Evolutionary conservation across 2,888 invertebrate species (phyloP).

Genomic region (Stenurella melanura): DNA sequence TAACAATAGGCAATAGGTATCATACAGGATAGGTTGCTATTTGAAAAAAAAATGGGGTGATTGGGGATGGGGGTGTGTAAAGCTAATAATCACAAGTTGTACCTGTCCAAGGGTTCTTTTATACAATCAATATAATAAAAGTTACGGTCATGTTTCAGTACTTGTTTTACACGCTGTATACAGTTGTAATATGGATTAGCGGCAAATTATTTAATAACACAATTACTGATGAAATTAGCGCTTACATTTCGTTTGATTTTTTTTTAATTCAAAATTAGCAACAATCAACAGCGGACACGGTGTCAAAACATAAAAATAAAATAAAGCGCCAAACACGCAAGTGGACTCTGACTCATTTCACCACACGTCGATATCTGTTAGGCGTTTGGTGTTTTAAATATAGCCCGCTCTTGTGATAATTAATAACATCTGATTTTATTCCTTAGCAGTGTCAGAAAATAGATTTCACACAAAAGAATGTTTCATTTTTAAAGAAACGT

Average conservation of each 20-base stretch:
- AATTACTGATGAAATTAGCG: too few relatives aligned
- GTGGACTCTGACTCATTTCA: conserved; percentile 18
- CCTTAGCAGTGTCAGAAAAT: background rate
- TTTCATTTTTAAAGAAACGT: background rate
- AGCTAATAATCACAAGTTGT: too few relatives aligned
- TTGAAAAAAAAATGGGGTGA: too few relatives aligned
- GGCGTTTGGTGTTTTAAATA: conserved; percentile 7
- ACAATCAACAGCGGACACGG: background rate
- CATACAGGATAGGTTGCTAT: too few relatives aligned
- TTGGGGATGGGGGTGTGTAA: too few relatives aligned
- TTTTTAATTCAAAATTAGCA: background rate
- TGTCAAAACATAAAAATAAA: conserved; percentile 24
- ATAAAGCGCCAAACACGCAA: conserved; percentile 22
- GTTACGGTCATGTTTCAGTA: too few relatives aligned
- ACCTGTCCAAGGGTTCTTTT: too few relatives aligned
- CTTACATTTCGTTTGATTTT: background rate
- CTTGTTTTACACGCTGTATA: too few relatives aligned
- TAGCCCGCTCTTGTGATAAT: conserved; percentile 4
- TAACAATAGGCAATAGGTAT: too few relatives aligned
- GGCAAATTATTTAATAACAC: too few relatives aligned
- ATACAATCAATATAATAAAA: too few relatives aligned
- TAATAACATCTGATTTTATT: background rate
- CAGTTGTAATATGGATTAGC: too few relatives aligned
- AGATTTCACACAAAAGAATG: background rate
- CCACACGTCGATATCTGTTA: conserved; percentile 12